phyloP scores from a whole-genome alignment of 2,797 vertebrate species.

The Enteromius unitaeniatus region DNA sequence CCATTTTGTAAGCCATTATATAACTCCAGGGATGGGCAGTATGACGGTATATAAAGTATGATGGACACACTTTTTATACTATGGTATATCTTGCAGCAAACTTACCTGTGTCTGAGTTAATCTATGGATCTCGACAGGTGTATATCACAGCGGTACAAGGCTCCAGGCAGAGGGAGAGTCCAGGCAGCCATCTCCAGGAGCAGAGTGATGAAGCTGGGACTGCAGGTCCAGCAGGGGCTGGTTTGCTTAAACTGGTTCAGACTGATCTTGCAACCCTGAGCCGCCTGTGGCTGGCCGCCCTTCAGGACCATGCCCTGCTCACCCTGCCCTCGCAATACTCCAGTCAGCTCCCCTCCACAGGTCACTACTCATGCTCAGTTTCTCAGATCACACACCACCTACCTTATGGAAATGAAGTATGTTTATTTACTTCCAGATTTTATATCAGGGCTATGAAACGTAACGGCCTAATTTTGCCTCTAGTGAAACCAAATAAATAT shows the following conservation, averaged over 20 bases:
- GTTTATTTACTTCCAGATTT: neutral
- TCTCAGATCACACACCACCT: constrained; percentile 6
- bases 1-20: neutral
- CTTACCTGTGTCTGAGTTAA: neutral
- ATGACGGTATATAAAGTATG: neutral
- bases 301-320: constrained; percentile 90
- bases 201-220: constrained; percentile 48
- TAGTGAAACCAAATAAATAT: neutral
- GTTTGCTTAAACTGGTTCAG: constrained; percentile 86
- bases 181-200: constrained; percentile 60
- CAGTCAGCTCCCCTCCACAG: constrained; percentile 81
- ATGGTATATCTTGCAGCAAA: neutral
- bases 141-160: constrained; percentile 88
- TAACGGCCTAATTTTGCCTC: neutral
- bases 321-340: constrained; percentile 83
- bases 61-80: neutral
- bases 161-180: constrained; percentile 69
- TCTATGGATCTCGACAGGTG: constrained; percentile 77
- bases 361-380: constrained; percentile 68
- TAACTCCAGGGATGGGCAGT: neutral
- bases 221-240: constrained; percentile 56
- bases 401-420: neutral
- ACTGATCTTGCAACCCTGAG: constrained; percentile 86
- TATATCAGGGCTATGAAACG: neutral
- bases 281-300: constrained; percentile 88